Conservation (phyloP, 2,113 vertebrate genomes). For the Pavo muticus region DNA sequence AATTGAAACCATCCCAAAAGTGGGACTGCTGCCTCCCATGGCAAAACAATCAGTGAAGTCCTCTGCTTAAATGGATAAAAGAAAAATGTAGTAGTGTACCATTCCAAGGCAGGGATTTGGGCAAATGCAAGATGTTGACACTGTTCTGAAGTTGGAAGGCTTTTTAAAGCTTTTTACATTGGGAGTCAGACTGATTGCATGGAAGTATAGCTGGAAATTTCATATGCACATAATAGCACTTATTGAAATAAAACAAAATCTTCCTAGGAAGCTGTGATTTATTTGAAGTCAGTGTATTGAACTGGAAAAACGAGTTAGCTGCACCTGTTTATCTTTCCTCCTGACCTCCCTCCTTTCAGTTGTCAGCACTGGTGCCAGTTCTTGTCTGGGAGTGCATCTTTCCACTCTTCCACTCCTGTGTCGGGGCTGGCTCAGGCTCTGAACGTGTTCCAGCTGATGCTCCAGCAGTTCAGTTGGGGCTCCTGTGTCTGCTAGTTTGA, state of each 20-base stretch:
- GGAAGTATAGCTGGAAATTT: background rate
- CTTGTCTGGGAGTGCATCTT: background rate
- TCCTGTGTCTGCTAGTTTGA: background rate
- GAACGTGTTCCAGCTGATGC: background rate
- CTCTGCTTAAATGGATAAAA: background rate
- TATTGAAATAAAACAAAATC: background rate
- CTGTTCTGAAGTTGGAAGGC: background rate
- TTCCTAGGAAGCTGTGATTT: background rate
- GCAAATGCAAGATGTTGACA: background rate
- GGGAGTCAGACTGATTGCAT: background rate
- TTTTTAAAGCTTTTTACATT: background rate
- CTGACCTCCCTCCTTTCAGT: background rate
- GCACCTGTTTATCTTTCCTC: background rate
- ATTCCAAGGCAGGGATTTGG: background rate
- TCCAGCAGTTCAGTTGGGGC: background rate
- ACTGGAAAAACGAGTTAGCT: conserved; percentile 18
- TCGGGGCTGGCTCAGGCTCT: background rate
- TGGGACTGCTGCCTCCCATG: accelerated
- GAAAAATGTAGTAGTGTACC: background rate
- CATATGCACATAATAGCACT: background rate
- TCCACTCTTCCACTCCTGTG: accelerated
- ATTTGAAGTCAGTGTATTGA: background rate
- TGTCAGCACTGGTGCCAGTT: background rate
- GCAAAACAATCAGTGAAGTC: background rate
- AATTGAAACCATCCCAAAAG: background rate